A percentile compares a stretch with the other conserved stretches of the same genome.
Conservation (phyloP, 2,888 invertebrate species). For the Netelia inedita region DNA sequence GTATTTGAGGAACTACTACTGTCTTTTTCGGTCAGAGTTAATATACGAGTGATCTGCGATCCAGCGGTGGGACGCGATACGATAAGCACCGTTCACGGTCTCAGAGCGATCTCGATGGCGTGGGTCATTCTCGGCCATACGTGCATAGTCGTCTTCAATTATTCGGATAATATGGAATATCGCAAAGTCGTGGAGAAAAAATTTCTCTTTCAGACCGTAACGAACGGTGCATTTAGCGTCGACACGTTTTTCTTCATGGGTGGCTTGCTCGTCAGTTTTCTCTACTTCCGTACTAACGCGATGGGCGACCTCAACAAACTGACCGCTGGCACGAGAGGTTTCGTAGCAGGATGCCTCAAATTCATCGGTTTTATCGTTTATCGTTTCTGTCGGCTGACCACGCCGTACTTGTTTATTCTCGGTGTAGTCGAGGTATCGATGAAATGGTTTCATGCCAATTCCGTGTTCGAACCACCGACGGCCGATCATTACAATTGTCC, state of each 20-base stretch:
- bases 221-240: constrained; percentile 85
- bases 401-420: constrained; percentile 93
- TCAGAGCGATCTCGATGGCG: constrained; percentile 84
- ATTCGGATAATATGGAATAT: constrained; percentile 90
- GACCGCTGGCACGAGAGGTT: constrained; percentile 85
- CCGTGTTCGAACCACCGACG: constrained; percentile 94
- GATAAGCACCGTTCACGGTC: constrained; percentile 84
- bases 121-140: constrained; percentile 85
- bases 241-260: constrained; percentile 86
- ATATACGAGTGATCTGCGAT: constrained; percentile 83
- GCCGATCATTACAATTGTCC: constrained; percentile 93
- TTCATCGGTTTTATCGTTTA: constrained; percentile 92
- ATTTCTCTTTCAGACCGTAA: constrained; percentile 84
- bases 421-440: constrained; percentile 94
- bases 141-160: constrained; percentile 92
- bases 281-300: constrained; percentile 91
- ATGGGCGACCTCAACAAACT: constrained; percentile 86
- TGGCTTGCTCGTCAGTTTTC: constrained; percentile 93
- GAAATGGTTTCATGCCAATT: constrained; percentile 93
- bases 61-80: constrained; percentile 83
- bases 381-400: constrained; percentile 90
- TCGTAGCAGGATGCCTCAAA: constrained; percentile 84
- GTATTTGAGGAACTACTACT: constrained; percentile 82
- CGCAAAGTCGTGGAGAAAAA: constrained; percentile 83
- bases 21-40: constrained; percentile 83